Percentiles rank a stretch among this genome's conserved stretches.
Evolutionary conservation across 1,140 invertebrate species (phyloP).

Genomic region (Zaprionus davidi): DNA sequence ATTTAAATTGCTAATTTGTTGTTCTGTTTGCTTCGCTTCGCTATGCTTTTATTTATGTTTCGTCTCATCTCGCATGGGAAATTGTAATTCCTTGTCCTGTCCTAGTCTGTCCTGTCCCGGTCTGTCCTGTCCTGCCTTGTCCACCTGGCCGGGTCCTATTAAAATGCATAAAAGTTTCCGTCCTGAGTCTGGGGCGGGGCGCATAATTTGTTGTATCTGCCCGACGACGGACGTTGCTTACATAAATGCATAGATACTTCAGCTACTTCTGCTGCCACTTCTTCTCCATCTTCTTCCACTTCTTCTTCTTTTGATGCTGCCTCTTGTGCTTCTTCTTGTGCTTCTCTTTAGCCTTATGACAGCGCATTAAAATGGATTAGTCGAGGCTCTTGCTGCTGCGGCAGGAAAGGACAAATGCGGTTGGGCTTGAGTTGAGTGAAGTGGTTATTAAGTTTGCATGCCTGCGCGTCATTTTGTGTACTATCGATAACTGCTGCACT

Average conservation of each 20-base stretch:
- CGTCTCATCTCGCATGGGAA: constrained; percentile 36
- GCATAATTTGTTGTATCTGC: constrained; percentile 52
- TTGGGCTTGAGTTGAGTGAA: neutral
- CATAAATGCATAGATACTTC: constrained; percentile 45
- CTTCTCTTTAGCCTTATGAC: constrained; percentile 26
- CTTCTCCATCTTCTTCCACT: neutral
- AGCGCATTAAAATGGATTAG: constrained; percentile 43
- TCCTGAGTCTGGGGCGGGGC: constrained; percentile 22
- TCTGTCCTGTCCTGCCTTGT: constrained; percentile 3
- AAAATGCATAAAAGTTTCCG: constrained; percentile 48
- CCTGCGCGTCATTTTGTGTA: neutral
- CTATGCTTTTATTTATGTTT: constrained; percentile 26
- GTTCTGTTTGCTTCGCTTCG: constrained; percentile 30
- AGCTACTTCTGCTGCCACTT: neutral
- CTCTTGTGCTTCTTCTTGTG: constrained; percentile 1
- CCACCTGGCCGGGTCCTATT: constrained; percentile 35
- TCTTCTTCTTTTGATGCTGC: neutral
- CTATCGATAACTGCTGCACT: constrained; percentile 2
- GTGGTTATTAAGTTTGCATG: constrained; percentile 2
- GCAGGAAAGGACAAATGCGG: constrained; percentile 2
- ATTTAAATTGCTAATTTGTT: constrained; percentile 68
- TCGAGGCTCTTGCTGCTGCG: constrained; percentile 1
- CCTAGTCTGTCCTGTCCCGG: neutral
- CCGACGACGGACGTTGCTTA: constrained; percentile 20
- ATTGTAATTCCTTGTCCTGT: constrained; percentile 57